Evolutionary conservation across 2,113 vertebrate genomes (phyloP).

Genomic region (Pterocles gutturalis): DNA sequence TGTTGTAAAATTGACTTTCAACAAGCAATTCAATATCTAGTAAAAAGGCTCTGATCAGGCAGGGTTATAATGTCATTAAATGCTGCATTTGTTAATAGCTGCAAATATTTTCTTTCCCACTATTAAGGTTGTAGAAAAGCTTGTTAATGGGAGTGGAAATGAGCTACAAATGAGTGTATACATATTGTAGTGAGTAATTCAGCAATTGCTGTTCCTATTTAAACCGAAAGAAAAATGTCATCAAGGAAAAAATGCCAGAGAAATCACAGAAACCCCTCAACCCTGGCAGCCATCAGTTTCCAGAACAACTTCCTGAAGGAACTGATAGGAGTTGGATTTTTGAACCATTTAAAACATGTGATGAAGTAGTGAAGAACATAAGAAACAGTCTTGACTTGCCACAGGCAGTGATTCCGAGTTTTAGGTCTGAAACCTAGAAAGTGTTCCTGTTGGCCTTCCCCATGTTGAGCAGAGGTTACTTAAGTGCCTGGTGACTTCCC

Average conservation of each 20-base stretch:
- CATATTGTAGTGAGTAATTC: slow-evolving; percentile 27
- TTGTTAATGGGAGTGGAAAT: slow-evolving; percentile 51
- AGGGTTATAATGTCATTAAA: slow-evolving; percentile 66
- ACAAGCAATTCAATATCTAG: slow-evolving; percentile 29
- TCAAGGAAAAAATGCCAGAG: neutral
- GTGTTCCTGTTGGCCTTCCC: neutral
- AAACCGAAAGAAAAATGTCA: slow-evolving; percentile 38
- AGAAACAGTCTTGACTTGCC: neutral
- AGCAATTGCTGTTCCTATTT: slow-evolving; percentile 8
- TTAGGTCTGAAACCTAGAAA: neutral
- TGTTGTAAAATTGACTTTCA: slow-evolving; percentile 66
- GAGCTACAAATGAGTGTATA: slow-evolving; percentile 40
- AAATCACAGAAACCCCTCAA: neutral
- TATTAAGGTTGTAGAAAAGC: slow-evolving; percentile 38
- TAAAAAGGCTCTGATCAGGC: slow-evolving; percentile 50
- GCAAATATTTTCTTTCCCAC: slow-evolving; percentile 49
- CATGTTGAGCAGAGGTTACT: neutral
- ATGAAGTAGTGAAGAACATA: neutral
- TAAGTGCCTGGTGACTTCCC: neutral
- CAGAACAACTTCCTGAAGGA: neutral
- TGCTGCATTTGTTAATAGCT: slow-evolving; percentile 48
- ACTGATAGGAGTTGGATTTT: neutral
- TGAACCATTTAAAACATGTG: neutral
- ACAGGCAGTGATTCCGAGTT: neutral
- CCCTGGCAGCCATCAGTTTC: neutral